Evolutionary conservation across 2,888 invertebrate genomes (phyloP).

Genomic region (Strigamia maritima): DNA sequence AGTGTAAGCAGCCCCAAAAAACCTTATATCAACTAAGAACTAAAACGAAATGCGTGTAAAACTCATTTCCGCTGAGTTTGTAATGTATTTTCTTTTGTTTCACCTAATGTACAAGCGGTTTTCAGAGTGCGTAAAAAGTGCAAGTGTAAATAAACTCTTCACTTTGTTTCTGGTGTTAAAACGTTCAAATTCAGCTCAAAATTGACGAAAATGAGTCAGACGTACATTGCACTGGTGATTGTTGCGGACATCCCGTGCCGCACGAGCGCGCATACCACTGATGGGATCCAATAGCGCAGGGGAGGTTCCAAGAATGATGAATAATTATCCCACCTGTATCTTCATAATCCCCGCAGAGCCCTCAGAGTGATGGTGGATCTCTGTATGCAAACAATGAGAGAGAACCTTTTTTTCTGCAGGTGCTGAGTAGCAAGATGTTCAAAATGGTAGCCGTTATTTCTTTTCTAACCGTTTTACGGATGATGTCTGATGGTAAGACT

Average conservation of each 20-base stretch:
- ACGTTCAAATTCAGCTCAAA: not conserved
- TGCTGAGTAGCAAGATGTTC: slow-evolving; percentile 46
- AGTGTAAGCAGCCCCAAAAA: too few relatives aligned
- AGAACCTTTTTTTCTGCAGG: not conserved
- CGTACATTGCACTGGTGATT: slow-evolving; percentile 10
- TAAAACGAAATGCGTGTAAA: too few relatives aligned
- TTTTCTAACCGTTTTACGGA: slow-evolving; percentile 75
- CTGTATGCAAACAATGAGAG: not conserved
- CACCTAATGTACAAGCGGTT: too few relatives aligned
- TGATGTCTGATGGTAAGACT: slow-evolving; percentile 73
- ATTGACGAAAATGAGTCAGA: not conserved
- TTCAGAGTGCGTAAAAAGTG: too few relatives aligned
- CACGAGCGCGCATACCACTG: not conserved
- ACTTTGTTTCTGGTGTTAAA: not conserved
- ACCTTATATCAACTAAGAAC: too few relatives aligned
- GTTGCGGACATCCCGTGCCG: slow-evolving; percentile 1
- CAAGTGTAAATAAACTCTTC: not conserved
- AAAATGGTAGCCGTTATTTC: slow-evolving; percentile 81
- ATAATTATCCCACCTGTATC: not conserved
- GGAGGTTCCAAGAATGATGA: not conserved
- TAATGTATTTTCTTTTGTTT: too few relatives aligned
- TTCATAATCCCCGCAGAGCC: not conserved
- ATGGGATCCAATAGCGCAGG: not conserved
- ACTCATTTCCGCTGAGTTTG: too few relatives aligned
- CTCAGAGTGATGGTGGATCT: not conserved